phyloP scores from a whole-genome alignment of 2,888 invertebrate genomes.

The Gonocerus acuteangulatus region DNA sequence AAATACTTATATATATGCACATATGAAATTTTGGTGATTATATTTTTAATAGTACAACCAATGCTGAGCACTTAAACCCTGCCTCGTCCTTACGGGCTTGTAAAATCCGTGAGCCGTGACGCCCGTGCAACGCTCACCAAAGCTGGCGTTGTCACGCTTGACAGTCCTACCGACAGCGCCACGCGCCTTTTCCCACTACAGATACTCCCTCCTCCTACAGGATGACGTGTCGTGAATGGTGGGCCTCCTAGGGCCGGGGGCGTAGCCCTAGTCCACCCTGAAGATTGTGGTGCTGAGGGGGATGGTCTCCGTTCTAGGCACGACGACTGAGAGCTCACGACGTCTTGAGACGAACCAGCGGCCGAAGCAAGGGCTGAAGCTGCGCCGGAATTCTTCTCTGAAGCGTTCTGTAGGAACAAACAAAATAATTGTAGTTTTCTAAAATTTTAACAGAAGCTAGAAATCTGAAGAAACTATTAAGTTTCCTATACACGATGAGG shows the following conservation, averaged over 20 bases:
- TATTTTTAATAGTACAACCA: too few species aligned
- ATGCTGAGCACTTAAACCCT: too few species aligned
- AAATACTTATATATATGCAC: too few species aligned
- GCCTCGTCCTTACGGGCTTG: too few species aligned
- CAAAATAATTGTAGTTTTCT: conserved; percentile 39
- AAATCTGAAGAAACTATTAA: too few species aligned
- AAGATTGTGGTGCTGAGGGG: conserved; percentile 32
- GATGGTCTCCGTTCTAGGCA: conserved; percentile 34
- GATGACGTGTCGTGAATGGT: conserved; percentile 19
- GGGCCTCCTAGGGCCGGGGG: conserved; percentile 19
- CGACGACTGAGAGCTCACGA: conserved; percentile 21
- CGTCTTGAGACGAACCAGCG: conserved; percentile 6
- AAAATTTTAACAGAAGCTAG: too few species aligned
- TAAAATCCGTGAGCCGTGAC: too few species aligned
- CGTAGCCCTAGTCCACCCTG: conserved; percentile 28
- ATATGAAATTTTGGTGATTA: too few species aligned
- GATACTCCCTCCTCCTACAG: conserved; percentile 6
- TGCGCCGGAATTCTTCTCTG: conserved; percentile 46
- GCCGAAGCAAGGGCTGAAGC: conserved; percentile 40
- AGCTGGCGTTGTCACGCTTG: too few species aligned
- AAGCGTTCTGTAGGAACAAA: conserved; percentile 45
- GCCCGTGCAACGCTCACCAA: too few species aligned
- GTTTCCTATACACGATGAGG: too few species aligned
- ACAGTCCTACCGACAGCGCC: too few species aligned
- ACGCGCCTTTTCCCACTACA: not conserved